Base-by-base conservation (phyloP, 2,113 vertebrate genomes). In the Petrocephalus microphthalmus region DNA sequence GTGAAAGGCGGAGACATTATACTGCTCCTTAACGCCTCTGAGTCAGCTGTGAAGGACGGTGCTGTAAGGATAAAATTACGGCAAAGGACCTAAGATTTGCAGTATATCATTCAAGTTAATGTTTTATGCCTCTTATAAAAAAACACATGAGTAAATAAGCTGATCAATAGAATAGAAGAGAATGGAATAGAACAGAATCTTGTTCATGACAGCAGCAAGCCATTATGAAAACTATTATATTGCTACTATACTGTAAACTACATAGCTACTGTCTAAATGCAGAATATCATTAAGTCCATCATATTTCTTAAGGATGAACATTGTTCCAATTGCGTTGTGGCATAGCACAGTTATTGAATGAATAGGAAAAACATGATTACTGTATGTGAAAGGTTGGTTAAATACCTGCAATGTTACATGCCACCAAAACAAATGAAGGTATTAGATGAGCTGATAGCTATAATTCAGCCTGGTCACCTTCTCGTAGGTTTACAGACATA, bases 1-100 rank as follows among this genome's bases (percentile, higher is more conserved):
- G 95, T 92, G 93, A 94, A 96, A 95, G 94, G 95, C 94, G 93
- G 94, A 94, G 94, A 93, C 95, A 96, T 94, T 94, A 52, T 85
- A 53, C 51, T 20, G 83, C 51, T 25, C 83, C 49, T 0, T 20
- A 33, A 85, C 45, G 22, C 7, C 94, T 84, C 89, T 90, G 92
- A 81, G 89, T 89, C 7, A 78, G 8, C 71, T 87, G 92, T 91
- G 91, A 53, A 0, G 92, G 90, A 91, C 91, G 86, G 0, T 2
- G 86, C n/a, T 7, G 84, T 88, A 54, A 13, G 25, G 52, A 25
- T 56, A 54, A 85, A 29, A 25, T 7, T 19, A 56, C 7, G 17
- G 29, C 45, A 57, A 22, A 42, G 54, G 6, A 20, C 2, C 29
- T 42, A 20, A 45, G 7, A 86, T 54, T 20, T 86, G 17, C 17